Percentiles rank a stretch among this genome's conserved stretches.
These are phyloP conservation scores for Lacanobia oleracea DNA, from an alignment of 2,888 invertebrate genomes.

Conservation along the genomic window DNA sequence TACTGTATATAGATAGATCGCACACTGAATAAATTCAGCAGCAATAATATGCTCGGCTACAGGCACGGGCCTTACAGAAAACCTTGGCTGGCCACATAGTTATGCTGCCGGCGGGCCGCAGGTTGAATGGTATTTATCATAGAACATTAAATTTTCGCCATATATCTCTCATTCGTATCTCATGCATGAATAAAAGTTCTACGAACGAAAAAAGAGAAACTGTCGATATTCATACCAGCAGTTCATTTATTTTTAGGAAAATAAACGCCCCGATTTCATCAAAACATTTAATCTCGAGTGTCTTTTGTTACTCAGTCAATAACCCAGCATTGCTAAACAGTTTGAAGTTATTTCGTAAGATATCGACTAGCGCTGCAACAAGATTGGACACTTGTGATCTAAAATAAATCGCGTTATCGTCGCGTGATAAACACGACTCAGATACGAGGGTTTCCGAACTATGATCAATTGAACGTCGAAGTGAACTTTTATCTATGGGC, in stretches of 20 bases:
- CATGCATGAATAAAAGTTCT: background rate
- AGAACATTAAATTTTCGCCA: background rate
- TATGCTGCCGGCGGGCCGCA: too few species aligned
- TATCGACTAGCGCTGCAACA: constrained; percentile 24
- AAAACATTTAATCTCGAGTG: constrained; percentile 44
- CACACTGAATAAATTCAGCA: too few species aligned
- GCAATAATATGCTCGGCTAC: too few species aligned
- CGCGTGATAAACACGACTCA: constrained; percentile 32
- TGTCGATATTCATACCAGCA: background rate
- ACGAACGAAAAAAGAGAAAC: background rate
- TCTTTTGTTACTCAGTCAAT: constrained; percentile 55
- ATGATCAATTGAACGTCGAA: constrained; percentile 38
- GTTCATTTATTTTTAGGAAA: background rate
- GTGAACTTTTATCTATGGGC: constrained; percentile 25
- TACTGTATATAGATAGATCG: too few species aligned
- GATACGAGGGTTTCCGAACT: constrained; percentile 5
- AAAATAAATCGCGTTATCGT: constrained; percentile 47
- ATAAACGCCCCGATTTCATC: constrained; percentile 18
- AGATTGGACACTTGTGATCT: constrained; percentile 36
- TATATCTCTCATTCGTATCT: too few species aligned
- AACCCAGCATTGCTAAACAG: constrained; percentile 63
- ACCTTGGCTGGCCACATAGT: too few species aligned
- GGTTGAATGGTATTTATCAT: background rate
- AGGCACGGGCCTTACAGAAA: too few species aligned
- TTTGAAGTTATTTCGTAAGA: constrained; percentile 33